Base-by-base conservation (phyloP, 2,888 invertebrate genomes). In the Drosophila limbata region DNA sequence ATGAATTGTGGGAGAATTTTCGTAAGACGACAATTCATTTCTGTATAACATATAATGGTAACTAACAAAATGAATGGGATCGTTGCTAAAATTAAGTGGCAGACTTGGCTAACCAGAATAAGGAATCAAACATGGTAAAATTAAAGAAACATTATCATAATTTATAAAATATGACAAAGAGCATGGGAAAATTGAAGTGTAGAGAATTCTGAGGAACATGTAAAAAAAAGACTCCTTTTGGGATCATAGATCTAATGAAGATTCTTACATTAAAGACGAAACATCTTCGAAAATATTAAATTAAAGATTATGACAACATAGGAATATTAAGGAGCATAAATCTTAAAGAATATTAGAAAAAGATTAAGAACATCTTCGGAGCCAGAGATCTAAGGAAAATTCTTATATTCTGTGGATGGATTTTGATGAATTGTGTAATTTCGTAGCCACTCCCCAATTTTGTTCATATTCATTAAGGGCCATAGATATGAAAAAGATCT, bases 1-100 rank as follows among this genome's bases (percentile, higher is more conserved):
- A 40, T 88, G 74, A 88, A 86, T 83, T 86, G 83, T 83, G 83
- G 77, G 83, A 83, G 83, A 86, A 80, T 83, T 73, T 63, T 44
- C 44, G 69, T 55, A 25, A 66, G 48, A 60, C 63, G 63, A 64
- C 63, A 64, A 52, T 47, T 64, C 60, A 47, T 44, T 57, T 65
- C 69, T 74, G 57, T 57, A 69, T 69, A 62, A 60, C 59, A 44
- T 56, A 10, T 66, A 56, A 79, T 64, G 57, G n/a, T 50, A 42
- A 48, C 37, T 45, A n/a, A 19, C 28, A 33, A 40, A 56, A 55
- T 39, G 28, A 55, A 45, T 47, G 55, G 44, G 19, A n/a, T 39
- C 37, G 9, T 53, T 39, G 17, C 15, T 37, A 10, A 40, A 19
- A 48, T 39, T 8, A 50, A 21, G 31, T 31, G 25, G 13, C 9